Evolutionary conservation across 2,113 vertebrate genomes (phyloP).

Genomic region (Vanacampus margaritifer): DNA sequence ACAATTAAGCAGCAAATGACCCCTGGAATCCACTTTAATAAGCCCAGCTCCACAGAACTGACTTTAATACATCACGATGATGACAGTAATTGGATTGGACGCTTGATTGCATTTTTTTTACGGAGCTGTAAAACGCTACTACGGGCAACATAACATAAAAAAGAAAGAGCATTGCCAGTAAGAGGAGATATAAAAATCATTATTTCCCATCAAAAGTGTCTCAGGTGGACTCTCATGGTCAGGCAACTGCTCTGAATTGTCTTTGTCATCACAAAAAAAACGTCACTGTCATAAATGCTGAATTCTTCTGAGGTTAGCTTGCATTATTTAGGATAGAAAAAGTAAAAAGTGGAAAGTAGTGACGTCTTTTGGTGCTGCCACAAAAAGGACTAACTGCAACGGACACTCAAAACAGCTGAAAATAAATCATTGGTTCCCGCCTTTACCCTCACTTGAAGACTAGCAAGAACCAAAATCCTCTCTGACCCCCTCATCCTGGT

Average conservation of each 20-base stretch:
- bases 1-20: constrained; percentile 79
- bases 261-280: constrained; percentile 10
- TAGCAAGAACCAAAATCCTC: too few species aligned
- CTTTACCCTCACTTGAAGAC: too few species aligned
- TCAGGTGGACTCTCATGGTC: constrained; percentile 4
- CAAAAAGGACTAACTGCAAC: too few species aligned
- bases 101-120: constrained; percentile 66
- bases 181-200: constrained; percentile 9
- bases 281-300: background rate
- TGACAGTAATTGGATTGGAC: constrained; percentile 71
- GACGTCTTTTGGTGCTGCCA: too few species aligned
- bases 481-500: too few species aligned
- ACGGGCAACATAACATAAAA: constrained; percentile 2
- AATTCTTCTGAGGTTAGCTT: background rate
- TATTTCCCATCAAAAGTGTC: constrained; percentile 5
- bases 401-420: too few species aligned
- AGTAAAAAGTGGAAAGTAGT: too few species aligned
- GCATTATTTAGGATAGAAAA: background rate
- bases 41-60: constrained; percentile 60
- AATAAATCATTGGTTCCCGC: too few species aligned
- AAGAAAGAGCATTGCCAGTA: background rate
- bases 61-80: constrained; percentile 74
- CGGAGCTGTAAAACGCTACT: constrained; percentile 46
- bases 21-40: constrained; percentile 67
- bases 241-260: background rate